Percentiles rank a stretch among this genome's conserved stretches.
These are phyloP conservation scores for Saccostrea echinata DNA, from an alignment of 1,140 invertebrate genomes.

Conservation along the genomic window DNA sequence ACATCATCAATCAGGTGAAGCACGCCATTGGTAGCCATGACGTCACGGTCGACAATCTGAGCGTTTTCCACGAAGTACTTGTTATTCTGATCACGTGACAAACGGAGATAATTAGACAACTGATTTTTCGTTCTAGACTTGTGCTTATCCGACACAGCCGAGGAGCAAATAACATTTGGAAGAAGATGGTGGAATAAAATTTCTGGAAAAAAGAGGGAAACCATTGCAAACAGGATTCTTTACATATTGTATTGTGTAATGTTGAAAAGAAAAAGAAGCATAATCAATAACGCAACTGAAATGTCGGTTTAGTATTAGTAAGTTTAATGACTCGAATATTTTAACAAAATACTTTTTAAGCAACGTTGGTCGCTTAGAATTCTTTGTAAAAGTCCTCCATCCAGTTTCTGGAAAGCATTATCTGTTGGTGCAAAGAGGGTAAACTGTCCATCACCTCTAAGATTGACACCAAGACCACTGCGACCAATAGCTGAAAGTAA, in stretches of 20 bases:
- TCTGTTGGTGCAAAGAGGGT: constrained; percentile 82
- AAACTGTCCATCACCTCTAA: constrained; percentile 80
- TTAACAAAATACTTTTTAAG: neutral
- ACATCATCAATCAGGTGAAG: constrained; percentile 82
- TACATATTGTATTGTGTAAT: neutral
- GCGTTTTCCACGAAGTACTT: constrained; percentile 81
- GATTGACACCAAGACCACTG: constrained; percentile 75
- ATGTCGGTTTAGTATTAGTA: no score
- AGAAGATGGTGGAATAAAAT: constrained; percentile 85
- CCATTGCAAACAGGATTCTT: neutral
- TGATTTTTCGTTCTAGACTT: constrained; percentile 82
- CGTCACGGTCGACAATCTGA: constrained; percentile 80
- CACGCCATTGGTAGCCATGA: constrained; percentile 83
- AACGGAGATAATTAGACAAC: constrained; percentile 81
- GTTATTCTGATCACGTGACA: constrained; percentile 82
- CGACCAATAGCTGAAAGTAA: constrained; percentile 76
- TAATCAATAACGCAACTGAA: no score
- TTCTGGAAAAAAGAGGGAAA: constrained; percentile 77
- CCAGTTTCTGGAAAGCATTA: constrained; percentile 72
- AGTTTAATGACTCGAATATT: neutral
- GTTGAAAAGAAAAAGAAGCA: neutral
- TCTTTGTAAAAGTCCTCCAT: neutral
- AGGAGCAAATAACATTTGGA: constrained; percentile 85
- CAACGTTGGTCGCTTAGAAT: neutral
- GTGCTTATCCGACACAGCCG: constrained; percentile 80